These are phyloP conservation scores for Otis tarda DNA, from an alignment of 2,113 vertebrate genomes.

Conservation along the genomic window DNA sequence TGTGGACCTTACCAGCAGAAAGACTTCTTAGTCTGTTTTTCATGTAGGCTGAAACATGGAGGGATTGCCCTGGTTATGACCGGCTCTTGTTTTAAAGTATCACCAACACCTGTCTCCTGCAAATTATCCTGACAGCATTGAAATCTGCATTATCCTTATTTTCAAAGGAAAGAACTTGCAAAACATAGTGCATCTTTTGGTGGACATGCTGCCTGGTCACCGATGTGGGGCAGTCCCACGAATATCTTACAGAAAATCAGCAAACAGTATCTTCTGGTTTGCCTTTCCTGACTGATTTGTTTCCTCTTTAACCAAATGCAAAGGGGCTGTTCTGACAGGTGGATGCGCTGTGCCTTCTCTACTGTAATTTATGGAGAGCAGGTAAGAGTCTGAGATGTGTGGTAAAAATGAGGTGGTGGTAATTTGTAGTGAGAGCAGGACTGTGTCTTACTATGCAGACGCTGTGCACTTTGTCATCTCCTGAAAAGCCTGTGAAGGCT, in stretches of 20 bases:
- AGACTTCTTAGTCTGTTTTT: background rate
- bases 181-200: background rate
- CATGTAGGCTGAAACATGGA: background rate
- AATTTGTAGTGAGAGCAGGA: background rate
- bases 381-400: background rate
- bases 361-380: background rate
- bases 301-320: background rate
- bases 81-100: background rate
- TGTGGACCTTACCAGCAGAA: background rate
- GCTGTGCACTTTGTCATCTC: background rate
- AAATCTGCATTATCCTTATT: background rate
- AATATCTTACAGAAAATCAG: background rate
- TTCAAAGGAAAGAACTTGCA: background rate
- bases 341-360: background rate
- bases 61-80: background rate
- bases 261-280: background rate
- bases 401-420: background rate
- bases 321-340: background rate
- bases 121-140: background rate
- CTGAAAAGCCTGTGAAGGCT: background rate
- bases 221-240: background rate
- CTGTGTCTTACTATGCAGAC: background rate
- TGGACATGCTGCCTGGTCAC: background rate
- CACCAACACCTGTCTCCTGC: background rate
- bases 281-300: background rate